phyloP scores from a whole-genome alignment of 2,888 invertebrate species.

The Smittia sp. region DNA sequence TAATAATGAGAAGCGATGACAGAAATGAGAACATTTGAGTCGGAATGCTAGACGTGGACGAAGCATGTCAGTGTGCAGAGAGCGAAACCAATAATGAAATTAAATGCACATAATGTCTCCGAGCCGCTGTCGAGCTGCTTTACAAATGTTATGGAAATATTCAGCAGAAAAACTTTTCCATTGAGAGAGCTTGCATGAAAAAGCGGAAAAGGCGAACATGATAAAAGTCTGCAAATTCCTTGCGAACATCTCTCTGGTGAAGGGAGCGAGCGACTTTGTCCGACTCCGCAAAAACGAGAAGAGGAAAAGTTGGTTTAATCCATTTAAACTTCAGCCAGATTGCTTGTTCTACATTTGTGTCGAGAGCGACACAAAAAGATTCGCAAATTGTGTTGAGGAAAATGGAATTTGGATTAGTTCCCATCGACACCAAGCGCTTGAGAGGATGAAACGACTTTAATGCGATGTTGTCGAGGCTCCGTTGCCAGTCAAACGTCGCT shows the following conservation, averaged over 20 bases:
- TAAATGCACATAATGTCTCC: not conserved
- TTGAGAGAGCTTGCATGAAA: not conserved
- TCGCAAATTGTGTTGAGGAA: conserved; percentile 1
- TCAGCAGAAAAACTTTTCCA: not conserved
- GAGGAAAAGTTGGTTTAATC: not conserved
- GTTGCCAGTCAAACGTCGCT: no score
- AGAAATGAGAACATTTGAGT: no score
- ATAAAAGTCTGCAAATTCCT: not conserved
- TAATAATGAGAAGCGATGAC: no score
- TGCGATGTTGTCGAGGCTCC: no score
- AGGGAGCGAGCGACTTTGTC: not conserved
- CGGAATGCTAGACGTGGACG: no score
- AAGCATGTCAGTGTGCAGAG: not conserved
- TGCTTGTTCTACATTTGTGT: not conserved
- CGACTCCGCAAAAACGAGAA: not conserved
- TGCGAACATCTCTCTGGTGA: conserved; percentile 37
- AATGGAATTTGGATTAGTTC: not conserved
- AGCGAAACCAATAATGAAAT: not conserved
- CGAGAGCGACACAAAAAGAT: not conserved
- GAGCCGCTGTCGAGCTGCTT: not conserved
- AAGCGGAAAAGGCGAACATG: not conserved
- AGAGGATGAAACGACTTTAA: no score
- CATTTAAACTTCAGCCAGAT: not conserved
- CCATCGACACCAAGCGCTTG: not conserved
- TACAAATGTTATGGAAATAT: conserved; percentile 8